Base-by-base conservation (phyloP, 2,113 vertebrate species). In the Hyperopisus bebe region DNA sequence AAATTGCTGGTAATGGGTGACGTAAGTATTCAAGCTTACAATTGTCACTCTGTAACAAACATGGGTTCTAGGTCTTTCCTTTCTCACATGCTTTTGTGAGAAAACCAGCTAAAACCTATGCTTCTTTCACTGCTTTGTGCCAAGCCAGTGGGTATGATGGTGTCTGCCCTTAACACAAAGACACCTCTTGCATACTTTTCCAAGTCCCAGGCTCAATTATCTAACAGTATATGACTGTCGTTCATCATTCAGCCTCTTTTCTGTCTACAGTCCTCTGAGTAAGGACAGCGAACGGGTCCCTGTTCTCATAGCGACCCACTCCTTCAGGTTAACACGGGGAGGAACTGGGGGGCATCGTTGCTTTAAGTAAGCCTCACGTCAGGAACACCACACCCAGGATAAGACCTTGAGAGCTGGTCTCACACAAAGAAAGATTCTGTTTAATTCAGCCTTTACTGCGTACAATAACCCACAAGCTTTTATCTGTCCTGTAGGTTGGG, bases 381-480 rank as follows among this genome's bases (percentile, higher is more conserved):
- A 27, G 44, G 3, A 86, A 47, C 83, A 27, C 83, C 44, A 86
- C 83, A 48, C 44, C 44, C 44, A 50, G 82, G 47, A 86, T 48
- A 48, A 47, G n/a, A 50, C 24, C 83, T 86, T 31, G 83, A 86
- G n/a, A 86, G 83, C 11, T 27, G n/a, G 83, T 48, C 47, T 50
- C 83, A 86, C 74, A 80, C 74, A 80, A 80, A 42, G 74, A 80
- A 39, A 80, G 74, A 39, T 80, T 80, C 24, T 24, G 11, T 48
- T 86, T 86, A 48, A 86, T 86, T 86, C 83, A 86, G 83, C 11
- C 47, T 48, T 86, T 86, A 86, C 44, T 47, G 8, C n/a, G 4
- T 27, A 48, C 11, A 48, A 47, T 50, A 50, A 86, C 44, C 47
- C 83, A 47, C 21, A 86, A 5, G 47, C 24, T 86, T 86, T 50